Evolutionary conservation across 2,113 vertebrate species (phyloP).

Genomic region (Sylvilagus bachmani): DNA sequence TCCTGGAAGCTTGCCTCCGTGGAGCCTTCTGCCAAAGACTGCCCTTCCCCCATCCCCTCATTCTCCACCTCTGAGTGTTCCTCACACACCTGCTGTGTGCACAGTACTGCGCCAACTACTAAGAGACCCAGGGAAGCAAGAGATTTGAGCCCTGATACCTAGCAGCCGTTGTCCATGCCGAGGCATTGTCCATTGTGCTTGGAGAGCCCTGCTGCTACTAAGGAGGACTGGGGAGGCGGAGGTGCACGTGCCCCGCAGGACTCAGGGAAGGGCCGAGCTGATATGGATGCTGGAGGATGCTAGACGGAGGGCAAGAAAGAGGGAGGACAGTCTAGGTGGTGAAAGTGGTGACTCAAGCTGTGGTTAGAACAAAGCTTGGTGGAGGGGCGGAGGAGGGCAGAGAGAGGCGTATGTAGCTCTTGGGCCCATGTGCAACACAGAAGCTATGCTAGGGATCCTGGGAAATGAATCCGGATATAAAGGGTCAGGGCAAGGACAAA

Average conservation of each 20-base stretch:
- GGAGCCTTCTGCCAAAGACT: not conserved
- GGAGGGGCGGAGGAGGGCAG: not conserved
- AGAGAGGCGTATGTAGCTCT: not conserved
- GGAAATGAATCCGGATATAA: not conserved
- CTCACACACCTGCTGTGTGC: not conserved
- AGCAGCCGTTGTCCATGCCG: not conserved
- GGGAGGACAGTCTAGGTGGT: not conserved
- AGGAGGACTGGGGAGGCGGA: not conserved
- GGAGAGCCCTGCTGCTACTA: not conserved
- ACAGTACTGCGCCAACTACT: not conserved
- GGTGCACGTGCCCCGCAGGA: too few relatives aligned
- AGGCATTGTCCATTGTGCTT: not conserved
- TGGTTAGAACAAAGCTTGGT: not conserved
- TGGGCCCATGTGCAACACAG: not conserved
- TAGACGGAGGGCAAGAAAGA: not conserved
- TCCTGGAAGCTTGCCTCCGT: not conserved
- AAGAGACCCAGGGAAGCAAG: not conserved
- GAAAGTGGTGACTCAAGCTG: not conserved
- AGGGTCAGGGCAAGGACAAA: not conserved
- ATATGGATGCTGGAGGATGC: not conserved
- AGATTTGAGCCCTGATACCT: accelerated
- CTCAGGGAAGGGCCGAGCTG: not conserved
- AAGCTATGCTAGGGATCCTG: not conserved
- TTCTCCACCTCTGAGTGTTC: not conserved
- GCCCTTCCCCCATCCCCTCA: not conserved